phyloP scores from a whole-genome alignment of 2,113 vertebrate genomes.

The Catharus fuscescens region DNA sequence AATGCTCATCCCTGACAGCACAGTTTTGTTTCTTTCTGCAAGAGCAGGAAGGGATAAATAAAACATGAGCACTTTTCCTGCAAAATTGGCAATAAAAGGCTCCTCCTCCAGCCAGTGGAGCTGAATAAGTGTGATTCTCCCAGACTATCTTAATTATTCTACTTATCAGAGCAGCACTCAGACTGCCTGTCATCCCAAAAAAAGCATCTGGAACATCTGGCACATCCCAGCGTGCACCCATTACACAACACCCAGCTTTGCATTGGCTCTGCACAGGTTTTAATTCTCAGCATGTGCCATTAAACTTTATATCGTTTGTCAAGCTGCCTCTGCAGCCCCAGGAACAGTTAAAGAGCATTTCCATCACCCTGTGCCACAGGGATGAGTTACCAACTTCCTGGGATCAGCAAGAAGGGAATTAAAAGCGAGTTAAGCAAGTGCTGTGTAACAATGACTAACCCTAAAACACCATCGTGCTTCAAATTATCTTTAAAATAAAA shows the following conservation, averaged over 20 bases:
- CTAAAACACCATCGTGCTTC: neutral
- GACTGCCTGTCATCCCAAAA: neutral
- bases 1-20: neutral
- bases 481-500: neutral
- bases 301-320: slow-evolving; percentile 10
- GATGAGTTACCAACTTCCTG: neutral
- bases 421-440: neutral
- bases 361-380: neutral
- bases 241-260: neutral
- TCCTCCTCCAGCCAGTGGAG: neutral
- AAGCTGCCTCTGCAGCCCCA: slow-evolving; percentile 24
- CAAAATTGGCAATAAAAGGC: neutral
- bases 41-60: slow-evolving; percentile 10
- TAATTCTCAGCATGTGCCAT: neutral
- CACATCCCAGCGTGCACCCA: neutral
- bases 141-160: neutral
- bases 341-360: neutral
- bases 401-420: neutral
- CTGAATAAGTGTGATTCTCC: neutral
- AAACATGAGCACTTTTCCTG: neutral
- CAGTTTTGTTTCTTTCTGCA: neutral
- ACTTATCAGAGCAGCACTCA: neutral
- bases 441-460: neutral
- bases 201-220: slow-evolving; percentile 31
- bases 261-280: neutral